Percentiles rank a stretch among this genome's conserved stretches.
These are phyloP conservation scores for Tenthredo notha DNA, from an alignment of 2,888 invertebrate species.

Conservation along the genomic window DNA sequence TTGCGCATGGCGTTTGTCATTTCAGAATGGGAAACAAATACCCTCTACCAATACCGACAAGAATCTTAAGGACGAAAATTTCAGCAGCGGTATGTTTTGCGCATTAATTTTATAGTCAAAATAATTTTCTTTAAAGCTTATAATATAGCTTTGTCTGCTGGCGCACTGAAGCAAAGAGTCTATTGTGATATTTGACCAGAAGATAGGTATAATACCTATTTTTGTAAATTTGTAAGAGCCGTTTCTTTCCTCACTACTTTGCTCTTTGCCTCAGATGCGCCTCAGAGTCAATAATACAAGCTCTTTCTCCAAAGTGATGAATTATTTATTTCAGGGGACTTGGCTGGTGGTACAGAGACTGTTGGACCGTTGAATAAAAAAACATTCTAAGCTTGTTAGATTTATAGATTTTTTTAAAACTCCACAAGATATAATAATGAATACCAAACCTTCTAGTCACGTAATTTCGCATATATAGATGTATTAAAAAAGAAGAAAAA, in stretches of 20 bases:
- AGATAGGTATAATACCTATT: background rate
- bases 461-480: background rate
- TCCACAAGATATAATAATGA: background rate
- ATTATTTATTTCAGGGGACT: constrained; percentile 45
- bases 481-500: background rate
- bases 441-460: constrained; percentile 28
- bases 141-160: background rate
- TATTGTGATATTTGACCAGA: background rate
- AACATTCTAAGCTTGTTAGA: background rate
- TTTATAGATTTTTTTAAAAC: constrained; percentile 10
- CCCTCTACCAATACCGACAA: constrained; percentile 67
- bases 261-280: background rate
- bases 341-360: constrained; percentile 44
- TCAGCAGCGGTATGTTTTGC: constrained; percentile 36
- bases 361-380: constrained; percentile 27
- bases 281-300: background rate
- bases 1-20: constrained; percentile 66
- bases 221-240: background rate
- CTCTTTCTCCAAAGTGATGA: background rate
- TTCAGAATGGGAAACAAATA: constrained; percentile 72
- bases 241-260: background rate
- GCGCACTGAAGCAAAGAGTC: background rate
- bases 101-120: constrained; percentile 6
- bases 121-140: background rate
- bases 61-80: constrained; percentile 52